These are phyloP conservation scores for Esox niger DNA, from an alignment of 2,113 vertebrate species.

Conservation along the genomic window DNA sequence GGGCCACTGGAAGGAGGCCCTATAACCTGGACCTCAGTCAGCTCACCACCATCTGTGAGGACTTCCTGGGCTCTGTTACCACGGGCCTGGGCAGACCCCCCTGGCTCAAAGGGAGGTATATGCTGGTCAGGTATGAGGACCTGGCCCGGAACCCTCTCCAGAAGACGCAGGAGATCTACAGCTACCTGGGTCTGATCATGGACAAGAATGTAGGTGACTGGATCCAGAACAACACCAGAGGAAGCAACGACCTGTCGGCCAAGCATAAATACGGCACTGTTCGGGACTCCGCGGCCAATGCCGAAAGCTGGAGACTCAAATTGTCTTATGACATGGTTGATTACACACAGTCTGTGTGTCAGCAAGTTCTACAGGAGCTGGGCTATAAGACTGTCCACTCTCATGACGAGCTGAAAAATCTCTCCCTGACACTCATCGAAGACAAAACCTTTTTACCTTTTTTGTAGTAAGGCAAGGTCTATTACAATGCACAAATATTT, in stretches of 20 bases:
- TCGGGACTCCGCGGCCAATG: slow-evolving; percentile 88
- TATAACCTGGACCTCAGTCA: slow-evolving; percentile 89
- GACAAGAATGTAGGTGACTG: slow-evolving; percentile 83
- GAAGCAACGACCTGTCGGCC: slow-evolving; percentile 77
- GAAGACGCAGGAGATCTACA: slow-evolving; percentile 88
- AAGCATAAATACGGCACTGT: slow-evolving; percentile 90
- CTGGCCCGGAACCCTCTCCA: slow-evolving; percentile 86
- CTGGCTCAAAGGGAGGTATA: slow-evolving; percentile 91
- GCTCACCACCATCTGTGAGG: slow-evolving; percentile 86
- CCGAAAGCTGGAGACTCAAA: slow-evolving; percentile 91
- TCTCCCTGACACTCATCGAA: slow-evolving; percentile 85
- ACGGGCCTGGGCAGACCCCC: slow-evolving; percentile 78
- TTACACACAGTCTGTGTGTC: slow-evolving; percentile 86
- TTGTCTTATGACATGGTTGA: slow-evolving; percentile 89
- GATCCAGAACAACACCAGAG: slow-evolving; percentile 91
- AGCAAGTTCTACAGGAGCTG: slow-evolving; percentile 83
- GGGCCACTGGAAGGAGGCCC: slow-evolving; percentile 84
- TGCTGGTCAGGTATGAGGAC: slow-evolving; percentile 92
- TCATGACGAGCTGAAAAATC: slow-evolving; percentile 86
- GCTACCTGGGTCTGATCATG: slow-evolving; percentile 84
- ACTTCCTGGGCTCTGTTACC: slow-evolving; percentile 86
- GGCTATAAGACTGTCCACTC: slow-evolving; percentile 84
- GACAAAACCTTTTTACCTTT: slow-evolving; percentile 87
- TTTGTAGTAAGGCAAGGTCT: slow-evolving; percentile 67
- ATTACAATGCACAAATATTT: slow-evolving; percentile 40